Base-by-base conservation (phyloP, 2,888 invertebrate species). In the Apantesis nais region DNA sequence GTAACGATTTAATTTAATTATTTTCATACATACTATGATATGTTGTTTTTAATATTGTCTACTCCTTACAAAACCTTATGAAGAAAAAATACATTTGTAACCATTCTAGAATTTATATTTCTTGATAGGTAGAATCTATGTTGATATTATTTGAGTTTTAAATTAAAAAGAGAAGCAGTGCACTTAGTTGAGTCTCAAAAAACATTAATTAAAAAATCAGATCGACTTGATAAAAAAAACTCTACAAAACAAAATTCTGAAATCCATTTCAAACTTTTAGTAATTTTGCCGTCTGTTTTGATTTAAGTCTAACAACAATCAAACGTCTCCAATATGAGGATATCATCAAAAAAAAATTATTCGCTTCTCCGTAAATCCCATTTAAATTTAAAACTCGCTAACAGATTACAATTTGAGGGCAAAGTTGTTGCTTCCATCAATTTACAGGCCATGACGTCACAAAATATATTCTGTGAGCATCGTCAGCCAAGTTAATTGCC, bases 401-500 rank as follows among this genome's bases (percentile, higher is more conserved):
- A 68, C 71, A 71, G 39, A 62, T 71, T 65, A 44, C 61, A 69
- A 52, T 73, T 77, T 55, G 73, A 71, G 68, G 71, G 70, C 68
- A 63, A 62, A 66, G 60, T 67, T 72, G 62, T 71, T 66, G 55
- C 37, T 68, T 74, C 58, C 82, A 82, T 78, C 77, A 81, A 84
- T 82, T 84, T 80, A 72, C 60, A 67, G 62, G 66, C 63, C 65
- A 61, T 74, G 63, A 71, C 64, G 77, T 74, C 72, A 78, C 80
- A 82, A 85, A 85, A 87, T 86, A 83, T 80, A 82, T 84, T 80
- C 85, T 65, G 73, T 63, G 61, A 76, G 80, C 88, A 80, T 85
- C 85, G 78, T 74, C 73, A 76, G 71, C 75, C 69, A 79, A 87
- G 84, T 87, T 89, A 89, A 89, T 89, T 89, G 88, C 88, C 81